These are phyloP conservation scores for Cichladusa arquata DNA, from an alignment of 2,113 vertebrate genomes.

Conservation along the genomic window DNA sequence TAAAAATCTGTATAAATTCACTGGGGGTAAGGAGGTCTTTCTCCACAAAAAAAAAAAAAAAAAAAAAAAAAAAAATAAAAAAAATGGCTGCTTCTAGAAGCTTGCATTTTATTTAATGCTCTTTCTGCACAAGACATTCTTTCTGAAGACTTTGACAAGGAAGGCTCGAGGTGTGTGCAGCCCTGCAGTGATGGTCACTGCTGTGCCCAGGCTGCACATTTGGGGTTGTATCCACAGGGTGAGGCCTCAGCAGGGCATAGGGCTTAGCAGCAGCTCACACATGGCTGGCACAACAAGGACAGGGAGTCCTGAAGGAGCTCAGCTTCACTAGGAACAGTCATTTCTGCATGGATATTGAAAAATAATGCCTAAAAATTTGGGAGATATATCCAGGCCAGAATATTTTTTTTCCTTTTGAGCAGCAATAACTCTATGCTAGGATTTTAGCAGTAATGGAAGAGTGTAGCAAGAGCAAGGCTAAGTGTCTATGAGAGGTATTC, in stretches of 20 bases:
- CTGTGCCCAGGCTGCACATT: background rate
- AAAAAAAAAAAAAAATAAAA: background rate
- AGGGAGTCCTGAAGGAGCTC: background rate
- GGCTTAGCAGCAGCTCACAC: background rate
- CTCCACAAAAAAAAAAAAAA: background rate
- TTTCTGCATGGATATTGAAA: background rate
- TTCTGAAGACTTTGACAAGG: background rate
- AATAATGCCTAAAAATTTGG: background rate
- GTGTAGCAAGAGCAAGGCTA: background rate
- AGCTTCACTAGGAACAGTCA: background rate
- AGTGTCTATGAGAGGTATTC: background rate
- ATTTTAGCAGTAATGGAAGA: background rate
- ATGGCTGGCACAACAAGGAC: background rate
- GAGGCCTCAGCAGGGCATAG: background rate
- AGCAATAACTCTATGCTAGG: background rate
- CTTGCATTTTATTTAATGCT: background rate
- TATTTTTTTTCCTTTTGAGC: background rate
- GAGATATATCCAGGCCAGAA: background rate
- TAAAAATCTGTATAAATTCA: background rate
- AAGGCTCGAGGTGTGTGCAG: fast-evolving
- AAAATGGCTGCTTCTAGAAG: background rate
- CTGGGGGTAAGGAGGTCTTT: background rate
- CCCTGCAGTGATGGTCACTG: background rate
- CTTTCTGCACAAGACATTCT: background rate
- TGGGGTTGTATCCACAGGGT: background rate